Base-by-base conservation (phyloP, 2,113 vertebrate species). In the Rhea americana region DNA sequence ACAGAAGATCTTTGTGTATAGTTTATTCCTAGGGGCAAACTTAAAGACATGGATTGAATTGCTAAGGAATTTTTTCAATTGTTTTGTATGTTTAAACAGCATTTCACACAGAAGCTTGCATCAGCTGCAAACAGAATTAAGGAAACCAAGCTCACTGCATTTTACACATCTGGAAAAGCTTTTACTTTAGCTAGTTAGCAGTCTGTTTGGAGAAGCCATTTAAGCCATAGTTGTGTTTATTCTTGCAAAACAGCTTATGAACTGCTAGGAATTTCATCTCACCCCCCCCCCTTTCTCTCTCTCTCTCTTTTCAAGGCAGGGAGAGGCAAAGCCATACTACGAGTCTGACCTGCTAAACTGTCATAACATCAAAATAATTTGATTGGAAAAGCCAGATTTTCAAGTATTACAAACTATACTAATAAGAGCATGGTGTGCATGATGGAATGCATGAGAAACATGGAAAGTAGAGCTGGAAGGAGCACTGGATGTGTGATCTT, bases 311-410 rank as follows among this genome's bases (percentile, higher is more conserved):
- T 66, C 77, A 22, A 81, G 65, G 30, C 7, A 28, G 55, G 13
- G 14, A 73, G 28, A 62, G 50, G 14, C 75, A 32, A 68, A 11
- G 9, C 53, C 41, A 61, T 85, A 43, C n/a, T 22, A 10, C 32
- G 14, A 63, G 22, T 48, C n/a, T 93, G 43, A 89, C 8, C 21
- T 87, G 83, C 80, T 93, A 70, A 89, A 79, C 85, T 86, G 59
- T 94, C 28, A 30, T 75, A 79, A 51, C 73, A 48, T 87, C 48
- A 68, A 41, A 77, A 35, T 94, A 21, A 76, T 95, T 92, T 59
- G 53, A 66, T 74, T 94, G 91, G 81, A 93, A 96, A 91, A 94
- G 47, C 70, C 51, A 88, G n/a, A 63, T 90, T 75, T 56, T 74
- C 93, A 93, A 86, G 87, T 11, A 20, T 72, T 86, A 15, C 41